A percentile compares a stretch with the other conserved stretches of the same genome.
These are phyloP conservation scores for Potamarius usumacintae DNA, from an alignment of 2,113 vertebrate genomes.

Conservation along the genomic window DNA sequence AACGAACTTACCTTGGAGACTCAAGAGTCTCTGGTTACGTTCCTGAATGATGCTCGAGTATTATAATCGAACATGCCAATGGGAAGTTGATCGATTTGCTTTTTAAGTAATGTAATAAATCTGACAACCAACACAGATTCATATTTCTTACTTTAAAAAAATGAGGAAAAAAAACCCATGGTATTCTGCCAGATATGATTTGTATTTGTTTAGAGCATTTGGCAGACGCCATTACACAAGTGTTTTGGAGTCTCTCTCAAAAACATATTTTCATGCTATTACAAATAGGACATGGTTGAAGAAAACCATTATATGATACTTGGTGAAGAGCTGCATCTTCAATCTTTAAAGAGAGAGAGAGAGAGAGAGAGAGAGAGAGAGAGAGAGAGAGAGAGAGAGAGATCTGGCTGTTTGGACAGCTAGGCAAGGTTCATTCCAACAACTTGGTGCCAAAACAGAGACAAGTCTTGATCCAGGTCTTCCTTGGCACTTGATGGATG, in stretches of 20 bases:
- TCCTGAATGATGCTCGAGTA: neutral
- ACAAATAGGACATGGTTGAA: neutral
- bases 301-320: neutral
- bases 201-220: neutral
- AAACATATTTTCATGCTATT: neutral
- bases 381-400: neutral
- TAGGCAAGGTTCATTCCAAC: neutral
- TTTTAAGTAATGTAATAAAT: neutral
- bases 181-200: neutral
- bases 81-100: constrained; percentile 31
- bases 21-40: constrained; percentile 9
- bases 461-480: neutral
- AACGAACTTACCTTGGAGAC: constrained; percentile 35
- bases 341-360: neutral
- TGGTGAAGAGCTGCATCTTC: neutral
- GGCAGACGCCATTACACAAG: neutral
- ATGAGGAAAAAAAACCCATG: neutral
- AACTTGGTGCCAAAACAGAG: neutral
- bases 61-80: constrained; percentile 30
- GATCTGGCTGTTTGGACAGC: neutral
- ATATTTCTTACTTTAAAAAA: neutral
- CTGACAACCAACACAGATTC: neutral
- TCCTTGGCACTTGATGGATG: neutral
- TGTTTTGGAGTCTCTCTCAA: neutral
- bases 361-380: neutral